phyloP scores from a whole-genome alignment of 2,797 vertebrate species.

The Characodon lateralis region DNA sequence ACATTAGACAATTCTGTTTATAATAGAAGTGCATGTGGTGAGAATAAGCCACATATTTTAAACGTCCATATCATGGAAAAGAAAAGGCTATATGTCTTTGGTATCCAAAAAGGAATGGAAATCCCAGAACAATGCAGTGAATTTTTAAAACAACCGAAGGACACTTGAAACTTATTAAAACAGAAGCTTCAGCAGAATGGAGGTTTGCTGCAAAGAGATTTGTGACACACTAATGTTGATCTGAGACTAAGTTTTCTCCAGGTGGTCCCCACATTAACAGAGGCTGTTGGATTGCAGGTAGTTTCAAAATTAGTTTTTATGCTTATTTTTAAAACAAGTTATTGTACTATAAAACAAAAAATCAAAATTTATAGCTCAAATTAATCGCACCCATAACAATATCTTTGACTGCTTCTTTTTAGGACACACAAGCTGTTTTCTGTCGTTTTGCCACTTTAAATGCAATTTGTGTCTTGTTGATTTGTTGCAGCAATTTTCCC shows the following conservation, averaged over 20 bases:
- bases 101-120: not conserved
- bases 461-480: conserved; percentile 26
- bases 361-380: not conserved
- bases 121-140: not conserved
- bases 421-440: not conserved
- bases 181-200: too few species aligned
- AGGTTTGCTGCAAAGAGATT: not conserved
- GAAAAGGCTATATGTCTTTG: too few species aligned
- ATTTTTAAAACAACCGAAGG: not conserved
- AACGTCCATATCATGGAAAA: not conserved
- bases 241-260: not conserved
- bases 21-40: not conserved
- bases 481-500: conserved; percentile 28
- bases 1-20: not conserved
- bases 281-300: not conserved
- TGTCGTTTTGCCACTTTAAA: not conserved
- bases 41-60: not conserved
- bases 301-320: not conserved
- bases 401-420: not conserved
- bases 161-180: not conserved
- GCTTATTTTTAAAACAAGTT: not conserved
- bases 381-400: not conserved
- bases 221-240: not conserved
- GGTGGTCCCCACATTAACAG: too few species aligned
- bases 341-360: not conserved